Evolutionary conservation across 2,888 invertebrate species (phyloP), one percentile per base, ranked within the genome.

Genomic region (Parascotia fuliginaria): DNA sequence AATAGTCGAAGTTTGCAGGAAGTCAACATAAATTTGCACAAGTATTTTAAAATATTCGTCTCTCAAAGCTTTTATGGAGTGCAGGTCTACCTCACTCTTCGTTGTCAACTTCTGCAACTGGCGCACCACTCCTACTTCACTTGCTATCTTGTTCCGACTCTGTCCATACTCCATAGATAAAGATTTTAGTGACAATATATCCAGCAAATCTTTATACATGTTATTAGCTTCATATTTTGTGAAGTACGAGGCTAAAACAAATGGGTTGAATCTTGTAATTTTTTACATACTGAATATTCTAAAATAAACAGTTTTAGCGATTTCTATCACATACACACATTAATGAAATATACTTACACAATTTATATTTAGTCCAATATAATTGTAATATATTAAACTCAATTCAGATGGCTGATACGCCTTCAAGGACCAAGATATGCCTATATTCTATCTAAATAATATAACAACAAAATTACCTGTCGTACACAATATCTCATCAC

Each of bases 401-500:
- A n/a, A n/a, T n/a, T n/a, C n/a, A n/a, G n/a, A n/a, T n/a, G n/a
- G n/a, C n/a, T n/a, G n/a, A n/a, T n/a, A n/a, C n/a, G n/a, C n/a
- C n/a, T n/a, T n/a, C n/a, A n/a, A n/a, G n/a, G n/a, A n/a, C n/a
- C n/a, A n/a, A n/a, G n/a, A n/a, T n/a, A n/a, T n/a, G n/a, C n/a
- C n/a, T n/a, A n/a, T n/a, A n/a, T n/a, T n/a, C n/a, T n/a, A n/a
- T n/a, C n/a, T n/a, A n/a, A n/a, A n/a, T n/a, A n/a, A n/a, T n/a
- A 19, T 19, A 19, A 19, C 5, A 19, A 19, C 5, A 19, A 19
- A 45, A 51, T 55, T 74, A 86, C 87, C 82, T 56, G 42, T 41
- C n/a, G 57, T 56, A 57, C 91, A 91, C 33, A 47, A 71, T 15
- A 22, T 61, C 69, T 91, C 91, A 62, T 91, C 91, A 19, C 77